Evolutionary conservation across 2,113 vertebrate genomes (phyloP), one percentile per base, ranked within the genome.

Genomic region (Quiscalus mexicanus): DNA sequence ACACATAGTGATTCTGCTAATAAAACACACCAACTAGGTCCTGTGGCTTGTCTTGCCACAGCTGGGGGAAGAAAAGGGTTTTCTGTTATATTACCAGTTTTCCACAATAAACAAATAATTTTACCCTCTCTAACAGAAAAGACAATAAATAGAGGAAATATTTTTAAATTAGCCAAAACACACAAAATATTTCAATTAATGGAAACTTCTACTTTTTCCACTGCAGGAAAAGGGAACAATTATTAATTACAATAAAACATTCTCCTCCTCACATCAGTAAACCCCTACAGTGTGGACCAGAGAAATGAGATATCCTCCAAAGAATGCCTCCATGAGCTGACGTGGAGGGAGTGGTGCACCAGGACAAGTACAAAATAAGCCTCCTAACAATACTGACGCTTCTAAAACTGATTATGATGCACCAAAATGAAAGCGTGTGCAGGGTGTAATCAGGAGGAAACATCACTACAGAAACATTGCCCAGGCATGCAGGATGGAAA

Each of bases 391-490:
- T 12, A 22, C 47, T 24, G 77, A 96, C 8, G 27, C 93, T 73
- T 82, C 62, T 62, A 68, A 93, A 96, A 69, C 75, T 50, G 78
- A 94, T 96, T 91, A 87, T 0, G 0, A 55, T 12, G 75, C 70
- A 83, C 58, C 70, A 89, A 59, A 92, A 86, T 9, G 47, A 78
- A 84, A 89, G 37, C 1, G 0, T 50, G 68, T 25, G 50, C 33
- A 94, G 58, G 67, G 45, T 82, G 63, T 83, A 81, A 93, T 90
- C 94, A 95, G 83, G 31, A 90, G 49, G 70, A 77, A 86, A 69
- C 59, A 68, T 67, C 63, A 50, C 25, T n/a, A 12, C 50, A 86
- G 83, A 88, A 93, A 77, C 75, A 88, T 6, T 55, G 88, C 55
- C 71, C 59, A 76, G 70, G 75, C 70, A 88, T 7, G 88, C 58